Conservation (phyloP, 2,797 vertebrate genomes). For the Lepus townsendii region DNA sequence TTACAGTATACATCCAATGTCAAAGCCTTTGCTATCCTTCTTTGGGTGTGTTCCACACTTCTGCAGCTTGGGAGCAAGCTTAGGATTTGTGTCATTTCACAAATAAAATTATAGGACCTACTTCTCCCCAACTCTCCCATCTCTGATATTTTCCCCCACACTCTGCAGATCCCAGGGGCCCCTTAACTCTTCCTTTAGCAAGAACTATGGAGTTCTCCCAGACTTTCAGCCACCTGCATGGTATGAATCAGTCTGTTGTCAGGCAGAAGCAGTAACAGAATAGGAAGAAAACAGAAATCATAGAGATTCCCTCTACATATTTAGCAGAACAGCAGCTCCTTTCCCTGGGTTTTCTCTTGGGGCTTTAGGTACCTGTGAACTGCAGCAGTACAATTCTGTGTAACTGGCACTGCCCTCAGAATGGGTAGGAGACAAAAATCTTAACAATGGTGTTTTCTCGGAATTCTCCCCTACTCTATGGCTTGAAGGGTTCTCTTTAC, state of each 20-base stretch:
- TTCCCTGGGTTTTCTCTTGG: not conserved
- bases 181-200: not conserved
- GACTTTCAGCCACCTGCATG: not conserved
- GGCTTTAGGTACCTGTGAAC: not conserved
- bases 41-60: not conserved
- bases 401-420: not conserved
- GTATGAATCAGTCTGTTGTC: not conserved
- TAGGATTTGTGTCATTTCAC: not conserved
- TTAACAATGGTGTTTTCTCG: not conserved
- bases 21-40: not conserved
- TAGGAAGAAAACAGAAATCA: not conserved
- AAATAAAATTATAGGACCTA: not conserved
- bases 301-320: not conserved
- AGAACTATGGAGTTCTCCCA: not conserved
- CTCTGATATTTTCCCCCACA: not conserved
- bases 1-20: not conserved
- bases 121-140: not conserved
- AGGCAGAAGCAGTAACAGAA: not conserved
- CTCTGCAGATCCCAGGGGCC: not conserved
- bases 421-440: not conserved
- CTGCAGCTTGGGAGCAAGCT: not conserved
- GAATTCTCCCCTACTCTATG: not conserved
- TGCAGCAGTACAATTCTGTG: not conserved
- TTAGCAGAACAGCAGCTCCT: not conserved
- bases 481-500: not conserved